phyloP scores from a whole-genome alignment of 2,888 invertebrate species.

The Lissocephala sabroskyi region DNA sequence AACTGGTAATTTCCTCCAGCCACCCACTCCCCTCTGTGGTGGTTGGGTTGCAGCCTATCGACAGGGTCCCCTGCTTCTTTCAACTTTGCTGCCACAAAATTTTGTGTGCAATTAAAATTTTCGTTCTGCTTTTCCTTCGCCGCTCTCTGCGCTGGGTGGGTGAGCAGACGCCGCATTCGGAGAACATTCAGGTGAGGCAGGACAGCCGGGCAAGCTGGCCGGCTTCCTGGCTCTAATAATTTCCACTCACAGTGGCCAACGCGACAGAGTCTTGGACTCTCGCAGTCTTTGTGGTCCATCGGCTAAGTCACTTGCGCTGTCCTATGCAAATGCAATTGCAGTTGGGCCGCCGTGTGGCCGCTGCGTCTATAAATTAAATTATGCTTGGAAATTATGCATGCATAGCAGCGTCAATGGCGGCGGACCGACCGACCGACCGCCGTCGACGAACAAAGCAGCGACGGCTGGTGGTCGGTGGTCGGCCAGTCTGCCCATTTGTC shows the following conservation, averaged over 20 bases:
- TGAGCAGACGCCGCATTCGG: no score
- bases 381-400: constrained; percentile 71
- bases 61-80: not conserved
- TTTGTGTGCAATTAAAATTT: constrained; percentile 63
- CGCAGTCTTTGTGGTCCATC: no score
- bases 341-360: constrained; percentile 10
- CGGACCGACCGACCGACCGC: constrained; percentile 45
- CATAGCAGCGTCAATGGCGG: constrained; percentile 63
- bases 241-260: constrained; percentile 29
- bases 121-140: constrained; percentile 50
- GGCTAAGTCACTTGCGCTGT: constrained; percentile 62
- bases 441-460: constrained; percentile 56
- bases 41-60: no score
- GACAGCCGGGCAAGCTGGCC: constrained; percentile 15
- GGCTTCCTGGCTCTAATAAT: constrained; percentile 62
- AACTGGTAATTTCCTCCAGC: no score
- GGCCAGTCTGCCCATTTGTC: no score
- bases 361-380: constrained; percentile 70
- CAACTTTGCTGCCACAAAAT: constrained; percentile 21
- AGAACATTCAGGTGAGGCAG: no score
- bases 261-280: constrained; percentile 14
- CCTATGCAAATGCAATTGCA: constrained; percentile 59
- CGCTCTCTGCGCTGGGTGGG: constrained; percentile 22
- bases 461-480: constrained; percentile 3
- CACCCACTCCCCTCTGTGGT: not conserved